Base-by-base conservation (phyloP, 2,888 invertebrate genomes). In the Cremastobaeus sp. region DNA sequence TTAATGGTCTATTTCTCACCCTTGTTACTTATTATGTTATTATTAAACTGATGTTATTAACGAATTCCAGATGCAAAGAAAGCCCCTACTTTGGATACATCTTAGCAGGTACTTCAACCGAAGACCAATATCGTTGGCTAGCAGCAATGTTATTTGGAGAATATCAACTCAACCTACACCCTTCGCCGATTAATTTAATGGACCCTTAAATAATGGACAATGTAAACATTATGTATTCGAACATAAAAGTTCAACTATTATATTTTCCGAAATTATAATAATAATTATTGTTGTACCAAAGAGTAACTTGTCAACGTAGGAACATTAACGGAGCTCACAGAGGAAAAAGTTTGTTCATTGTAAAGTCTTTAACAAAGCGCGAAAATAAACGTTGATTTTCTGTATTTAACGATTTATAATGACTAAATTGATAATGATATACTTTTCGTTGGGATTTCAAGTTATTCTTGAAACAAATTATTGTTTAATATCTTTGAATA, bases 31-130 rank as follows among this genome's bases (percentile, higher is more conserved):
- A 25, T 25, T 8, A 25, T 25, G 25, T 32, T n/a, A 32, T 32
- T 41, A 25, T 25, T 39, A 34, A 9, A 8, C 39, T 32, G 25
- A 43, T 71, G 17, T n/a, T 37, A 17, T 17, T 17, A n/a, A 37
- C 9, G 8, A 37, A 37, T 81, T 83, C 11, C 83, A 93, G 94
- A 85, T 92, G 91, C 52, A 94, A 93, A 83, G 94, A 93, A 30
- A 90, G 90, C 21, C 94, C 94, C 0, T 96, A 90, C 89, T 95
- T 96, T 85, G 96, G 96, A 0, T 92, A 92, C 83, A 93, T 94
- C 0, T 88, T 96, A 48, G 94, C 93, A 4, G 96, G 95, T 78
- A 91, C 91, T 12, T 93, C 93, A 45, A 92, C 92, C 54, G 92
- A 93, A 43, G 93, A 94, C 77, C 91, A 94, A 78, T 91, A 94